These are phyloP conservation scores for Seriola dumerili DNA, from an alignment of 2,113 vertebrate genomes.

Conservation along the genomic window DNA sequence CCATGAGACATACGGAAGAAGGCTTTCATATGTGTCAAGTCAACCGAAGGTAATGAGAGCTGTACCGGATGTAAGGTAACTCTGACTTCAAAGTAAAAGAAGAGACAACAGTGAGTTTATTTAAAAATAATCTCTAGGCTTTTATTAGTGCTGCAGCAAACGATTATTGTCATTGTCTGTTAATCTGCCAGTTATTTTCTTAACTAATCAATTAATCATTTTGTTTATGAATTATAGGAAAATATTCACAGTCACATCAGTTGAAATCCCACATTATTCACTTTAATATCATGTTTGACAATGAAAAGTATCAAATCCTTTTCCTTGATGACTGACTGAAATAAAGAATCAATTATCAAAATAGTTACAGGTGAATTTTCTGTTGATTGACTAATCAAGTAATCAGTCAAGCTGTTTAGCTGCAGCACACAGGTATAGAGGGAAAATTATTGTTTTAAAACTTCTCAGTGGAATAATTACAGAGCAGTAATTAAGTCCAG, in stretches of 20 bases:
- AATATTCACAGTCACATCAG: too few species aligned
- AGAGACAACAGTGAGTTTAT: fast-evolving
- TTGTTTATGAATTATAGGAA: not conserved
- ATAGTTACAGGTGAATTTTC: too few species aligned
- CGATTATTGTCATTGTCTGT: not conserved
- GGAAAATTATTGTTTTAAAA: not conserved
- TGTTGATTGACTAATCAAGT: too few species aligned
- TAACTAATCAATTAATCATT: not conserved
- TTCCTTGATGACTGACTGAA: too few species aligned
- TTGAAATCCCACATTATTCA: too few species aligned
- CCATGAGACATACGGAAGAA: conserved; percentile 57
- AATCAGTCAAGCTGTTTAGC: not conserved
- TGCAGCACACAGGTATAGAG: not conserved
- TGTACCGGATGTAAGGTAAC: conserved; percentile 4
- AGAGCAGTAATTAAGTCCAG: too few species aligned
- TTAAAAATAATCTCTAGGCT: not conserved
- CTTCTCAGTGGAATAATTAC: too few species aligned
- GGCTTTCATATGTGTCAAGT: conserved; percentile 21
- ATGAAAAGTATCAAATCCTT: not conserved
- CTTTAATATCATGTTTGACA: not conserved
- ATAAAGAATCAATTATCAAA: too few species aligned
- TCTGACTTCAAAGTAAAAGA: conserved; percentile 49
- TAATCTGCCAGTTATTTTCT: not conserved
- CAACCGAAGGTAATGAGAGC: not conserved
- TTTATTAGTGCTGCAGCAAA: not conserved